Evolutionary conservation across 1,140 invertebrate genomes (phyloP).

Genomic region (Trigoniulus corallinus): DNA sequence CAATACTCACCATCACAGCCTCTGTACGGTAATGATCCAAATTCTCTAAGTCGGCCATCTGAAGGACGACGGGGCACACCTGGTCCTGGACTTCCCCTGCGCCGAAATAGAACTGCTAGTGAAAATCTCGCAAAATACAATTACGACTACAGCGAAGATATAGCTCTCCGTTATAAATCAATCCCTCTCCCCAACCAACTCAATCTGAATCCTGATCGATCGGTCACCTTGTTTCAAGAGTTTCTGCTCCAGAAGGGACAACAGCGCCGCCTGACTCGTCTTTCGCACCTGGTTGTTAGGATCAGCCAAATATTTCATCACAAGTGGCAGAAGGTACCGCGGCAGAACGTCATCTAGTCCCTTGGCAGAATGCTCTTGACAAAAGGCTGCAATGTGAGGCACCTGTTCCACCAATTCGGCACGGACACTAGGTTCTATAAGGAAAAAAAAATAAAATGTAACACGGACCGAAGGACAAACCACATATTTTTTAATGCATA

Average conservation of each 20-base stretch:
- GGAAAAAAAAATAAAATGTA: conserved; percentile 11
- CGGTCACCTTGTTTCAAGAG: conserved; percentile 32
- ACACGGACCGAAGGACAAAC: neutral
- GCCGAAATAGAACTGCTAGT: conserved; percentile 9
- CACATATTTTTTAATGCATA: too few species aligned
- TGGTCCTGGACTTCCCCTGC: conserved; percentile 36
- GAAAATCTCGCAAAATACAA: too few species aligned
- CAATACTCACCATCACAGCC: conserved; percentile 30
- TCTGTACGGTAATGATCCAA: conserved; percentile 35
- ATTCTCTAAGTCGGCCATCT: conserved; percentile 27
- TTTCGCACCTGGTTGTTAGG: conserved; percentile 42
- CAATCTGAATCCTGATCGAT: neutral
- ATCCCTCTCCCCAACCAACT: too few species aligned
- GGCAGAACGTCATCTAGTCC: conserved; percentile 27
- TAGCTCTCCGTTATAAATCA: too few species aligned
- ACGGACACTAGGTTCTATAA: conserved; percentile 37
- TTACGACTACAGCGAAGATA: too few species aligned
- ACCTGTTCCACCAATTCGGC: conserved; percentile 45
- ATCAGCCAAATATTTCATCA: conserved; percentile 40
- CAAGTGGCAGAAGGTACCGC: conserved; percentile 37
- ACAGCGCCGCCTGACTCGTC: conserved; percentile 39
- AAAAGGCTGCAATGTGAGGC: conserved; percentile 42
- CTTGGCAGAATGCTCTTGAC: conserved; percentile 31
- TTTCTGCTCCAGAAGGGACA: conserved; percentile 40
- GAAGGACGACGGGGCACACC: conserved; percentile 38